Conservation (phyloP, 2,113 vertebrate genomes). For the Lophotis ruficrista region DNA sequence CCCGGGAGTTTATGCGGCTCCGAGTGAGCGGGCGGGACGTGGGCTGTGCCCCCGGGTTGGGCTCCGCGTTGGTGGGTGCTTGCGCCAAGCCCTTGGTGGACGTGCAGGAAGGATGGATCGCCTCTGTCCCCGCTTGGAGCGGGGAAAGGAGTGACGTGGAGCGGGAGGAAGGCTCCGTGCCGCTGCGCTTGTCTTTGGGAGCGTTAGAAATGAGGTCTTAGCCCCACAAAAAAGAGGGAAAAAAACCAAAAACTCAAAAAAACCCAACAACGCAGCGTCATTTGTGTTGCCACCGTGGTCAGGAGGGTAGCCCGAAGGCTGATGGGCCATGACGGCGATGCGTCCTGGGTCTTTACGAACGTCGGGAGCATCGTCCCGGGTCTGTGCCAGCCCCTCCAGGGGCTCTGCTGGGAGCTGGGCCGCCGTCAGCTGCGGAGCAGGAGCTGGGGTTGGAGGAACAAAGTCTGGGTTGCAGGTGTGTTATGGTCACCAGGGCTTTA, state of each 20-base stretch:
- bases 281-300: rapidly evolving
- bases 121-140: background rate
- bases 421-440: rapidly evolving
- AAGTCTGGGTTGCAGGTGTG: background rate
- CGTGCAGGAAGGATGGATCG: too few relatives aligned
- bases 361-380: background rate
- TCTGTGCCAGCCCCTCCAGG: rapidly evolving
- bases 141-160: background rate
- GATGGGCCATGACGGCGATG: rapidly evolving
- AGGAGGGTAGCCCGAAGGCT: background rate
- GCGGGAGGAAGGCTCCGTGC: background rate
- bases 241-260: too few relatives aligned
- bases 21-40: background rate
- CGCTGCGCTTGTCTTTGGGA: too few relatives aligned
- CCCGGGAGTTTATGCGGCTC: background rate
- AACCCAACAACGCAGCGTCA: too few relatives aligned
- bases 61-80: rapidly evolving
- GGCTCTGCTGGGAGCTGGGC: background rate
- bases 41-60: background rate
- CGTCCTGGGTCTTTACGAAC: rapidly evolving
- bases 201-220: background rate
- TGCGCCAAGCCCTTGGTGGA: background rate
- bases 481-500: background rate
- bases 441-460: background rate
- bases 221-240: background rate